Base-by-base conservation (phyloP, 2,113 vertebrate genomes). In the Ciconia boyciana region DNA sequence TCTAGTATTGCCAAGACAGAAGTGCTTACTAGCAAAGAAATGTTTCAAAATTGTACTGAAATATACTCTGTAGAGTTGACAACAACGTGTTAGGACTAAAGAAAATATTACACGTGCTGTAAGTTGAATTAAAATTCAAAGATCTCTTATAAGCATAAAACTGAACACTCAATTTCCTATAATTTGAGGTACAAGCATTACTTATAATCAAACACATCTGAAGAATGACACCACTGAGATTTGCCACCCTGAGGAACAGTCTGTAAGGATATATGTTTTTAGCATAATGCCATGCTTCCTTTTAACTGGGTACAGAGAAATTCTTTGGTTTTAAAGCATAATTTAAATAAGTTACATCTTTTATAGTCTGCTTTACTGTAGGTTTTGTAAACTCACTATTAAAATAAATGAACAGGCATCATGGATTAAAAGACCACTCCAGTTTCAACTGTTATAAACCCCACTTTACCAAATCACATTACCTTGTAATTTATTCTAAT, bases 1-100 rank as follows among this genome's bases (percentile, higher is more conserved):
- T 82, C 74, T 16, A 57, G 57, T 32, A 14, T 5, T 94, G 95
- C 91, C 92, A 92, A 86, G 61, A 58, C 34, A 64, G 41, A 96
- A 95, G 55, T 90, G 85, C 92, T 95, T 95, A 74, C 75, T 74
- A 92, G 75, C 72, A 91, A 92, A 81, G 90, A 93, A 96, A 86
- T 41, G 61, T 64, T 90, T 92, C 90, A 75, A 77, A 96, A 78
- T 19, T 66, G 46, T 36, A 48, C 80, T 89, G 65, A 90, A 95
- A 87, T 58, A 54, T 21, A 75, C 92, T 90, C 92, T 32, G 2
- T 13, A 74, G 87, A 71, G 36, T 41, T 78, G 74, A 76, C 81
- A 89, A 72, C 0, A 0, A 90, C 1, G 2, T 85, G 75, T 52
- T 83, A 75, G 66, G 82, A 90, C 83, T 93, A 69, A 89, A 75